Evolutionary conservation across 2,888 invertebrate genomes (phyloP), one percentile per base, ranked within the genome.

Genomic region (Drosophila merina): DNA sequence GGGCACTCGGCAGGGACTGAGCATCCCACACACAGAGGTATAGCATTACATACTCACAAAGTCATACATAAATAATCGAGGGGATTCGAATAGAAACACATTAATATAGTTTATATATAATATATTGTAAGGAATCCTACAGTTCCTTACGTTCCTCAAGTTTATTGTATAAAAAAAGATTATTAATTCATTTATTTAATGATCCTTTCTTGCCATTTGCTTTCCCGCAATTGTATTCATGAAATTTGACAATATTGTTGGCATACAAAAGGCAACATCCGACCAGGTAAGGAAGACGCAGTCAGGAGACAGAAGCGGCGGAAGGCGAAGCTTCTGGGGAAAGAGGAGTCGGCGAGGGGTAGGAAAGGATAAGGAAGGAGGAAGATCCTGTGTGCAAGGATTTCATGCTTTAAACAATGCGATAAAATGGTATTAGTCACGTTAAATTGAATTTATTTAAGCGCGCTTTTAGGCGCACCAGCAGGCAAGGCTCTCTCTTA

Each of bases 371-470:
- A 5, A 25, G 33, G 51, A 42, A 45, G 50, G 33, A 45, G 25
- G 42, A 30, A 69, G 42, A 68, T 58, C 48, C 60, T 49, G 42
- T 57, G 58, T 79, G 84, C 81, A 83, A 62, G 72, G 76, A 64
- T 79, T 84, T 71, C 79, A 79, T 86, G 85, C 85, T 84, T 84
- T 86, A 84, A 84, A 84, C 84, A 84, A 84, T 86, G 85, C 84
- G 84, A 84, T 84, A 84, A 84, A 84, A 86, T 80, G 84, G 84
- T 80, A 84, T 84, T 84, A 84, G 84, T 86, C 86, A 85, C 87
- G 85, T 86, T 88, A 88, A 85, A 88, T 85, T 86, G 88, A 85
- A 85, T 85, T 85, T 84, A 85, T 85, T 88, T 88, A 86, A 81
- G 88, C 88, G 81, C 76, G 81, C 88, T 81, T 81, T 88, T 88